Conservation (phyloP, 2,888 invertebrate genomes). For the Tanytarsus gracilentus region DNA sequence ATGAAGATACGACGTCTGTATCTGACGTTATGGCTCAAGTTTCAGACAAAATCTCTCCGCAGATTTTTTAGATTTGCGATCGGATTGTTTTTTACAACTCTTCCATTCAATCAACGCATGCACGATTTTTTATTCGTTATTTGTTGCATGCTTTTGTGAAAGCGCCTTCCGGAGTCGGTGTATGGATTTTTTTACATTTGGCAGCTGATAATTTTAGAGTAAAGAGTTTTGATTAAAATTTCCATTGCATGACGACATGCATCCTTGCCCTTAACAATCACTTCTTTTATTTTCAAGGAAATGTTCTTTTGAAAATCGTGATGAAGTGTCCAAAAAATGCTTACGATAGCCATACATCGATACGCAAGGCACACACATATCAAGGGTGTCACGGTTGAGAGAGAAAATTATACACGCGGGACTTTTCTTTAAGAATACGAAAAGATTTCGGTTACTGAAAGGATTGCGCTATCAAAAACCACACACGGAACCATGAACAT, state of each 20-base stretch:
- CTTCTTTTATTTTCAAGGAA: conserved; percentile 8
- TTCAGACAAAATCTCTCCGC: too few species aligned
- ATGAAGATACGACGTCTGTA: too few species aligned
- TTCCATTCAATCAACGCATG: too few species aligned
- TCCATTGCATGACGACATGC: conserved; percentile 22
- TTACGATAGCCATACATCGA: not conserved
- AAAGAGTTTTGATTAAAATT: not conserved
- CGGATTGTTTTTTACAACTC: too few species aligned
- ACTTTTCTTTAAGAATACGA: not conserved
- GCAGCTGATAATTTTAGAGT: conserved; percentile 24
- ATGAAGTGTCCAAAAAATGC: not conserved
- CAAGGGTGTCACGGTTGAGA: conserved; percentile 19
- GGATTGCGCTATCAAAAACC: conserved; percentile 27
- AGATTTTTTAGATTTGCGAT: too few species aligned
- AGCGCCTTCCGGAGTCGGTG: too few species aligned
- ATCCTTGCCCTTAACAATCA: conserved; percentile 17
- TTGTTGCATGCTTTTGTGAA: too few species aligned
- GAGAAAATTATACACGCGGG: conserved; percentile 18
- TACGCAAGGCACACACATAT: not conserved
- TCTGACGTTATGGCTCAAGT: too few species aligned
- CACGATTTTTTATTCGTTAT: too few species aligned
- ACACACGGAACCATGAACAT: conserved; percentile 22
- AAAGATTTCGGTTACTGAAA: conserved; percentile 3
- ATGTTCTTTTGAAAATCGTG: conserved; percentile 2
- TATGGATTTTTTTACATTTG: not conserved